Conservation (phyloP, 2,888 invertebrate genomes). For the Argyresthia goedartella region DNA sequence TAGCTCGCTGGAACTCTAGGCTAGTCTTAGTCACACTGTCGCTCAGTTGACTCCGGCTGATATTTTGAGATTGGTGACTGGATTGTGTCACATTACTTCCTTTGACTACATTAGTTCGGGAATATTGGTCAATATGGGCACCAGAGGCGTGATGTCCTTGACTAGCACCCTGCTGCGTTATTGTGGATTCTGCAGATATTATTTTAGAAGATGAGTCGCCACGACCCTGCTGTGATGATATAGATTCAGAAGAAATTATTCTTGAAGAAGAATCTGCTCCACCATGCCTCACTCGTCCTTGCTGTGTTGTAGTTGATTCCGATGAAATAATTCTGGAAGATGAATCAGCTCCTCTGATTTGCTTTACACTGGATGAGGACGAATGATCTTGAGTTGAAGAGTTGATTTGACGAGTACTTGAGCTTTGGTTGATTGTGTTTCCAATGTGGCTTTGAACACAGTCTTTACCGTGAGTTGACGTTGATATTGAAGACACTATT, state of each 20-base stretch:
- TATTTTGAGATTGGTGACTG: not conserved
- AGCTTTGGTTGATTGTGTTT: not conserved
- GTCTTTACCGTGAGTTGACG: constrained; percentile 22
- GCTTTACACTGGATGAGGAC: constrained; percentile 1
- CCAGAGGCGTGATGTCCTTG: not conserved
- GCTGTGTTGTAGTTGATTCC: constrained; percentile 22
- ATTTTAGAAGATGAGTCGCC: no score
- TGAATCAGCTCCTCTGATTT: constrained; percentile 14
- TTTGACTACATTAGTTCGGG: not conserved
- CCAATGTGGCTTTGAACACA: constrained; percentile 11
- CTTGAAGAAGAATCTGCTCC: not conserved
- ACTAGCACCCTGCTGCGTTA: not conserved
- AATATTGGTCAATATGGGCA: not conserved
- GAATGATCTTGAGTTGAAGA: not conserved
- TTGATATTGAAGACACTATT: constrained; percentile 23
- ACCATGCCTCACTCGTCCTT: constrained; percentile 1
- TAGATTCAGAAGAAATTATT: not conserved
- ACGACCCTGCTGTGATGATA: not conserved
- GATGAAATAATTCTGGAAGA: constrained; percentile 21
- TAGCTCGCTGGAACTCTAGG: constrained; percentile 65
- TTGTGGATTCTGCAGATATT: not conserved
- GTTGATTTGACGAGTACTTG: not conserved
- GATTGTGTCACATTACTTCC: not conserved
- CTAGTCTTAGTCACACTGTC: constrained; percentile 64
- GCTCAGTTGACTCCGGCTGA: constrained; percentile 38